A percentile compares a stretch with the other conserved stretches of the same genome.
Conservation (phyloP, 2,113 vertebrate species). For the Hippocampus zosterae region DNA sequence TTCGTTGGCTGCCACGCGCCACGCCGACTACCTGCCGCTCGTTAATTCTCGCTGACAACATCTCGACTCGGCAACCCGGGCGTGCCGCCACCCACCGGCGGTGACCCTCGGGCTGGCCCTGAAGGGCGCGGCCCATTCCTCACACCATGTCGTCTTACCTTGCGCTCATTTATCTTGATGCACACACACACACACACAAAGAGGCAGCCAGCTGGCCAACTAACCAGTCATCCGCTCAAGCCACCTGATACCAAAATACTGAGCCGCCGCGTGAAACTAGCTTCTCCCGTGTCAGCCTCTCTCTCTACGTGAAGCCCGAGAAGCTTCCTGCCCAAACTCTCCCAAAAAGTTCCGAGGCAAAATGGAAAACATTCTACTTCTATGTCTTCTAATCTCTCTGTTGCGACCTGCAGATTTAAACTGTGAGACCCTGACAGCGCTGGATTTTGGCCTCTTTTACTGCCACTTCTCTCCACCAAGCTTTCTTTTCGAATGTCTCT, state of each 20-base stretch:
- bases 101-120: slow-evolving; percentile 26
- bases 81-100: slow-evolving; percentile 14
- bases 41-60: slow-evolving; percentile 41
- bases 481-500: too few relatives aligned
- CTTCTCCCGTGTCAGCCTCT: background rate
- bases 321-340: background rate
- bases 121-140: slow-evolving; percentile 25
- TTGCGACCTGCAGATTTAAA: background rate
- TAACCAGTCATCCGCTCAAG: slow-evolving; percentile 9
- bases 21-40: slow-evolving; percentile 2
- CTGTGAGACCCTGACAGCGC: too few relatives aligned
- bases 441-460: too few relatives aligned
- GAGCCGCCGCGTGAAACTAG: slow-evolving; percentile 1
- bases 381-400: background rate
- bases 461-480: too few relatives aligned
- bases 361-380: background rate
- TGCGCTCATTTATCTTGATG: slow-evolving; percentile 27
- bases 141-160: slow-evolving; percentile 16
- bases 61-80: slow-evolving; percentile 21
- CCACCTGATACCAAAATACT: background rate
- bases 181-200: slow-evolving; percentile 5
- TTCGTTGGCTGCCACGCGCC: background rate
- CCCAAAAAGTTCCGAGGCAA: background rate
- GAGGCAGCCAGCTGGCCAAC: slow-evolving; percentile 9
- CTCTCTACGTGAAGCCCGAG: background rate